Evolutionary conservation across 30 jellyfish, hydroid and myxozoan genomes (phyloP), one percentile per base, ranked within the genome.

Genomic region (Hydractinia echinata): DNA sequence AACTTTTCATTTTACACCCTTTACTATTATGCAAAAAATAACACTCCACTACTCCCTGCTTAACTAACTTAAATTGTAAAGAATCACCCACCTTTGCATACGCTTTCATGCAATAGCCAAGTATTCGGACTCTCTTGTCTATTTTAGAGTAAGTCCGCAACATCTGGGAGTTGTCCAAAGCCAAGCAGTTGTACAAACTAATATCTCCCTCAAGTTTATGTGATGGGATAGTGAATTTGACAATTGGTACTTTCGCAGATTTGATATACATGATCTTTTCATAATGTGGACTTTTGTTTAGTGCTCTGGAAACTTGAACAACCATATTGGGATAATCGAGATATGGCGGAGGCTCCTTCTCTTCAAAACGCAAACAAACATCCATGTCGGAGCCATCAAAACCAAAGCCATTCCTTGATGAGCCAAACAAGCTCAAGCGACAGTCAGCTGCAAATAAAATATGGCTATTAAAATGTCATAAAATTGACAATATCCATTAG

Each of bases 331-430:
- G 56, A 39, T 39, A 30, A 81, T 91, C 87, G 52, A 91, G 51
- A 8, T 83, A 83, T n/a, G 73, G 21, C 1, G 89, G 89, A 52
- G 55, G 85, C 15, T 54, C 55, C 30, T 69, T 55, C 13, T 60
- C 61, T 13, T 77, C 16, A 15, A 85, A 69, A 6, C 77, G 77
- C 85, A 91, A 80, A 80, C 92, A 85, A 7, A 91, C 80, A 67
- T 91, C 97, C 91, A 91, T 72, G 66, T 91, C 97, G 39, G 97
- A 91, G 48, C 77, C 66, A 14, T 76, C 79, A 55, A 82, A 85
- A 21, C 97, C 96, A 79, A 91, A 87, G 6, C 97, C 97, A 79
- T 91, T 91, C 5, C 15, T 73, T 10, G 97, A 91, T 8, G 97
- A 91, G 49, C 97, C 97, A 73, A 91, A 91, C 52, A 91, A 68